Percentiles rank a stretch among this genome's conserved stretches.
phyloP scores from a whole-genome alignment of 2,113 vertebrate species.

The Rhinoptilus africanus region DNA sequence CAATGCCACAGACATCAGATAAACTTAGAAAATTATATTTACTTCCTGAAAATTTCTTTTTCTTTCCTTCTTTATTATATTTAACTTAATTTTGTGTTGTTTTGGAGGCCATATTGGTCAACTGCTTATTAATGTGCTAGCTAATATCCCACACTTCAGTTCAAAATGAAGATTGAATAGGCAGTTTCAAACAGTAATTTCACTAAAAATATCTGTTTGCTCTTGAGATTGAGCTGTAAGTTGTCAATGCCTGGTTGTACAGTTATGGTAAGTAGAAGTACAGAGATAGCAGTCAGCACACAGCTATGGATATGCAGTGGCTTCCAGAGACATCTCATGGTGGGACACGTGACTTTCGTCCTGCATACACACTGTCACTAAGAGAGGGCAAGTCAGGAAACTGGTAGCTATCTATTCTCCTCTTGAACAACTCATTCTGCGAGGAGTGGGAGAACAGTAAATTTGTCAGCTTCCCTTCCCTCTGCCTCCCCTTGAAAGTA shows the following conservation, averaged over 20 bases:
- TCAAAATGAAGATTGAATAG: background rate
- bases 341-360: background rate
- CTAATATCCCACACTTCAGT: background rate
- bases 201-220: background rate
- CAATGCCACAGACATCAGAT: background rate
- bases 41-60: background rate
- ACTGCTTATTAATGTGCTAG: background rate
- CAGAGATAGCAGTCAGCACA: background rate
- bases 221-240: background rate
- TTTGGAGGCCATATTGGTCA: background rate
- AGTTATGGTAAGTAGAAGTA: background rate
- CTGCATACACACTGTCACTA: background rate
- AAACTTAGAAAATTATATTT: background rate
- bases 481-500: background rate
- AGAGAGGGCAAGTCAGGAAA: background rate
- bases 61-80: background rate
- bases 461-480: background rate
- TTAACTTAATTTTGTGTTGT: background rate
- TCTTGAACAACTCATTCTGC: background rate
- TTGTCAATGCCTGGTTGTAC: background rate
- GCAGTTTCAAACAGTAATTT: background rate
- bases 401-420: background rate
- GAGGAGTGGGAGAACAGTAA: background rate
- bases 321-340: background rate
- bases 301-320: background rate